These are phyloP conservation scores for Pomatostomus ruficeps DNA, from an alignment of 2,113 vertebrate genomes.

Conservation along the genomic window DNA sequence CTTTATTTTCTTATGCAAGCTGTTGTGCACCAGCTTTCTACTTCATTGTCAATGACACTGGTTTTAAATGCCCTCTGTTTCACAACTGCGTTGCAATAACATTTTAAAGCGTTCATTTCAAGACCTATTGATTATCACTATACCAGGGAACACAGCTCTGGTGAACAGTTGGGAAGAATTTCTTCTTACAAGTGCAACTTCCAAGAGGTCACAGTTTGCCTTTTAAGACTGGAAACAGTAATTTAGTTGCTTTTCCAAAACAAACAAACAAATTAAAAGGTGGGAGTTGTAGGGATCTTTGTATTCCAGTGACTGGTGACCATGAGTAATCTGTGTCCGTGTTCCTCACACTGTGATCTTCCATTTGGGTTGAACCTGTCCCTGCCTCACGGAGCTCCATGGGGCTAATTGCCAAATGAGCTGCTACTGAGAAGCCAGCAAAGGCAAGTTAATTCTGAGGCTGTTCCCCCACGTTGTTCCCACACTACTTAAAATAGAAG, in stretches of 20 bases:
- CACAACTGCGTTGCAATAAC: neutral
- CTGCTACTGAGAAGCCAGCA: neutral
- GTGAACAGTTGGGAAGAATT: neutral
- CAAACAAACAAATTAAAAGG: neutral
- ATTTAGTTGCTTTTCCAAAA: neutral
- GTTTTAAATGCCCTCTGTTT: conserved; percentile 6
- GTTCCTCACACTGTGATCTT: neutral
- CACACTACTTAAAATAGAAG: neutral
- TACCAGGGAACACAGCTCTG: neutral
- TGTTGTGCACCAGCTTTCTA: neutral
- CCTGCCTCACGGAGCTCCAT: neutral
- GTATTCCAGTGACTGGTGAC: neutral
- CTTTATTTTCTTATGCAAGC: neutral
- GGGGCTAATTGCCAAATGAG: neutral
- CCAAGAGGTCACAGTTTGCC: neutral
- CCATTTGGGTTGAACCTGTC: neutral
- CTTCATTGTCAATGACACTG: neutral
- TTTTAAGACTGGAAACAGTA: neutral
- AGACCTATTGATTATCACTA: neutral
- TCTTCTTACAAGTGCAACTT: neutral
- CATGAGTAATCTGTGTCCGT: neutral
- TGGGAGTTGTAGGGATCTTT: neutral
- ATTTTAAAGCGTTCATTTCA: conserved; percentile 36
- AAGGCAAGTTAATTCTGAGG: neutral
- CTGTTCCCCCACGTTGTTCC: neutral